Percentiles rank a stretch among this genome's conserved stretches.
phyloP scores from a whole-genome alignment of 2,888 invertebrate species.

The Conistra vaccinii region DNA sequence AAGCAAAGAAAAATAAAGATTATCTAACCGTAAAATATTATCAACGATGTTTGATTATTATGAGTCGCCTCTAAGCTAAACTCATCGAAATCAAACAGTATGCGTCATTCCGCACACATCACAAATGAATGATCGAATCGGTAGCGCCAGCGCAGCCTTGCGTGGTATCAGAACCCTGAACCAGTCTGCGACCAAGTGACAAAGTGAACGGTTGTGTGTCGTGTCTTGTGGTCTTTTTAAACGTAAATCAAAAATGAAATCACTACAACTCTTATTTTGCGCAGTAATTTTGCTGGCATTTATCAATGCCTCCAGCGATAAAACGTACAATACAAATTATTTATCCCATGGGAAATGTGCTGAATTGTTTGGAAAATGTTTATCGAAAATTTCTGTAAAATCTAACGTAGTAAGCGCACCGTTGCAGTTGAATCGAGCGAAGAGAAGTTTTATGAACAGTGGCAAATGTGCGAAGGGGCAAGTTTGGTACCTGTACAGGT shows the following conservation, averaged over 20 bases:
- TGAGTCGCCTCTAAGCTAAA: slow-evolving; percentile 19
- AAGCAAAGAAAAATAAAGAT: not conserved
- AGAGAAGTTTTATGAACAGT: slow-evolving; percentile 30
- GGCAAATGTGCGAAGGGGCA: slow-evolving; percentile 31
- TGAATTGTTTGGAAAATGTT: slow-evolving; percentile 26
- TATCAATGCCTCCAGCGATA: not conserved
- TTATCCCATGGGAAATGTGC: slow-evolving; percentile 5
- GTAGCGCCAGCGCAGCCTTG: no score
- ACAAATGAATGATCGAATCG: not conserved
- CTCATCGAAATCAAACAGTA: slow-evolving; percentile 14
- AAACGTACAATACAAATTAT: not conserved
- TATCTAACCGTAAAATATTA: slow-evolving; percentile 1
- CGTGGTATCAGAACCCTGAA: no score
- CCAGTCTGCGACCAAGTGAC: slow-evolving; percentile 4
- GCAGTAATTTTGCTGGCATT: slow-evolving; percentile 16
- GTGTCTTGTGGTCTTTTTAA: not conserved
- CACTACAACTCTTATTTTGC: not conserved
- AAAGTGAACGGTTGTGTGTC: slow-evolving; percentile 15
- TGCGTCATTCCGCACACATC: slow-evolving; percentile 31
- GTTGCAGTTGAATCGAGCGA: slow-evolving; percentile 10
- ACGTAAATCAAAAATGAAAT: slow-evolving; percentile 34
- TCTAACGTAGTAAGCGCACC: not conserved
- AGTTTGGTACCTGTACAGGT: slow-evolving; percentile 29
- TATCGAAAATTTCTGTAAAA: slow-evolving; percentile 13
- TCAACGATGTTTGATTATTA: not conserved